A percentile compares a stretch with the other conserved stretches of the same genome.
These are phyloP conservation scores for Nestor notabilis DNA, from an alignment of 2,113 vertebrate genomes.

Conservation along the genomic window DNA sequence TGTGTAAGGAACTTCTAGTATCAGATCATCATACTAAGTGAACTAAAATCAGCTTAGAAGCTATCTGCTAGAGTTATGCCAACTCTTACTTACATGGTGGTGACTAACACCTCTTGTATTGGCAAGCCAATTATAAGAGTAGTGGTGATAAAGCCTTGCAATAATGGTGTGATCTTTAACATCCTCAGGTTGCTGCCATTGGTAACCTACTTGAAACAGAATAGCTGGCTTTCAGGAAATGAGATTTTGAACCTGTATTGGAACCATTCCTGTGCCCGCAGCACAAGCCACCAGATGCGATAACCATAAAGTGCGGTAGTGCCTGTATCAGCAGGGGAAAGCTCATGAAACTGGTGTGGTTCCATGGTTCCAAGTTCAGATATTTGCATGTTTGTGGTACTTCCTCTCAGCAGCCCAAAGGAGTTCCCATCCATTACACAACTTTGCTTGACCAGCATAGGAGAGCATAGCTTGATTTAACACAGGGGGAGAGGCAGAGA, in stretches of 20 bases:
- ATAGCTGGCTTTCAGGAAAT: not conserved
- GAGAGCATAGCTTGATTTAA: accelerated
- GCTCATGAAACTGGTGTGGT: not conserved
- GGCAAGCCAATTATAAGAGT: not conserved
- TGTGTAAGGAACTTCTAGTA: not conserved
- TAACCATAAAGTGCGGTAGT: accelerated
- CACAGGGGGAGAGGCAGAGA: not conserved
- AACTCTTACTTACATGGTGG: not conserved
- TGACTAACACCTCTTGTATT: not conserved
- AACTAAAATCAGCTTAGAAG: not conserved
- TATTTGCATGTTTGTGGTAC: not conserved
- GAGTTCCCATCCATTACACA: accelerated
- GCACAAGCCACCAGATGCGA: not conserved
- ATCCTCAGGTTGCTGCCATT: not conserved
- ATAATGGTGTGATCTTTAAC: not conserved
- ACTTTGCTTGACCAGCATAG: no score
- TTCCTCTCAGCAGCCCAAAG: not conserved
- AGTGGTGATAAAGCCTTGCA: not conserved
- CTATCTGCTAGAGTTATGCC: not conserved
- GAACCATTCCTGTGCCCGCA: not conserved
- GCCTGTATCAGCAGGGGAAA: not conserved
- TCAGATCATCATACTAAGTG: no score
- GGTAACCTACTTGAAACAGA: not conserved
- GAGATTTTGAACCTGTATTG: not conserved
- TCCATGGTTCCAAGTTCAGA: not conserved